These are phyloP conservation scores for Phataginus tetradactyla DNA, from an alignment of 2,797 vertebrate genomes.

Conservation along the genomic window DNA sequence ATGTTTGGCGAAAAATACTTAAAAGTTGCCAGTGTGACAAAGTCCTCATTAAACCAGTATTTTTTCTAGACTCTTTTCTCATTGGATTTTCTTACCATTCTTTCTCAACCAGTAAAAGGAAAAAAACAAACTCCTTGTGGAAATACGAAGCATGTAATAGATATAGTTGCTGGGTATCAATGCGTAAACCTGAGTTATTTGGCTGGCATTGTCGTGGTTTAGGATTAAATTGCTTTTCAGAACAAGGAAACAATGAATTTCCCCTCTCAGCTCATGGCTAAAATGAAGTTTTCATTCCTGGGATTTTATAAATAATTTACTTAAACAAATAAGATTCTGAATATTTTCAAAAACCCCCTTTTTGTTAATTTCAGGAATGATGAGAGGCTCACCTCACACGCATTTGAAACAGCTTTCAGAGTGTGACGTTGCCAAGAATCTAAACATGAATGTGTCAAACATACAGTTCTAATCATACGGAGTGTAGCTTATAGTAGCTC, in stretches of 20 bases:
- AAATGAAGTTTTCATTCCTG: background rate
- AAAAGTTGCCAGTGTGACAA: background rate
- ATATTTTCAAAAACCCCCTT: conserved; percentile 41
- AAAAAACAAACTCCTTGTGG: background rate
- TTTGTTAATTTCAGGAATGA: background rate
- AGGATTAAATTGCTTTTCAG: conserved; percentile 20
- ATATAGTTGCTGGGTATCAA: background rate
- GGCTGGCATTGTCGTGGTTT: background rate
- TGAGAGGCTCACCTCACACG: background rate
- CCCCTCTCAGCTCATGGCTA: conserved; percentile 31
- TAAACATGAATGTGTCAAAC: conserved; percentile 39
- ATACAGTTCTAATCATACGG: conserved; percentile 42
- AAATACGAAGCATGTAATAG: background rate
- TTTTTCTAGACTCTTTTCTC: conserved; percentile 10
- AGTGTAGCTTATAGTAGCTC: background rate
- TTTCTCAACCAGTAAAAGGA: background rate
- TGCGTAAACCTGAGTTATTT: conserved; percentile 27
- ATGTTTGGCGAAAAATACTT: background rate
- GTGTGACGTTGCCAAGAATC: conserved; percentile 22
- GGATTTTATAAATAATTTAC: conserved; percentile 47
- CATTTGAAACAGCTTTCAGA: conserved; percentile 9
- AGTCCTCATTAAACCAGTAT: background rate
- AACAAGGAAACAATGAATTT: conserved; percentile 21
- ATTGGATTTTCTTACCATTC: background rate
- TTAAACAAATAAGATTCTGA: background rate